phyloP scores from a whole-genome alignment of 2,113 vertebrate species.

The Oxyura jamaicensis region DNA sequence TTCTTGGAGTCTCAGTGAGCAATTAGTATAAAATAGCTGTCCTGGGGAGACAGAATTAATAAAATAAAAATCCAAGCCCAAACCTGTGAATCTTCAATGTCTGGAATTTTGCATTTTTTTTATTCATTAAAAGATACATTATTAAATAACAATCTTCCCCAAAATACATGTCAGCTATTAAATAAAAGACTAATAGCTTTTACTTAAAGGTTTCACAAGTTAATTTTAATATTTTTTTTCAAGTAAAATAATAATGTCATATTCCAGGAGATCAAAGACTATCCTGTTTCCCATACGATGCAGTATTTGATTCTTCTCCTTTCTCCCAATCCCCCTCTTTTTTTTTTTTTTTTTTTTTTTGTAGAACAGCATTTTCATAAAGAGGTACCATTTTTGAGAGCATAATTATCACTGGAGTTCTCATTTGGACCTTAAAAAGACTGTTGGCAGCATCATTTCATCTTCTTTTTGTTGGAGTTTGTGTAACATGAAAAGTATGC shows the following conservation, averaged over 20 bases:
- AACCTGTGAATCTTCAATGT: slow-evolving; percentile 71
- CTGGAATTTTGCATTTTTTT: slow-evolving; percentile 55
- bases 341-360: neutral
- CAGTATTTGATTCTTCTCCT: slow-evolving; percentile 26
- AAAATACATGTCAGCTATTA: neutral
- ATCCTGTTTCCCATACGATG: slow-evolving; percentile 39
- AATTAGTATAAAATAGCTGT: slow-evolving; percentile 75
- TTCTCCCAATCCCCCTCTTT: neutral
- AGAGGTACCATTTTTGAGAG: slow-evolving; percentile 56
- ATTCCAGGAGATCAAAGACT: slow-evolving; percentile 39
- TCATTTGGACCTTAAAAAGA: slow-evolving; percentile 58
- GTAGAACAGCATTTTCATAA: slow-evolving; percentile 56
- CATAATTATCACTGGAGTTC: slow-evolving; percentile 50
- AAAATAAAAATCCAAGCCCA: slow-evolving; percentile 30
- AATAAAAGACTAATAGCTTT: neutral
- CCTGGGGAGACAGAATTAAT: slow-evolving; percentile 69
- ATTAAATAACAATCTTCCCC: slow-evolving; percentile 50
- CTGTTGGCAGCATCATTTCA: slow-evolving; percentile 44
- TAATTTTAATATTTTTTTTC: slow-evolving; percentile 49
- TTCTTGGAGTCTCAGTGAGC: slow-evolving; percentile 67
- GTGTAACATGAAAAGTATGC: neutral
- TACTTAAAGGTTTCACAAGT: slow-evolving; percentile 45
- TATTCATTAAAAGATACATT: slow-evolving; percentile 55
- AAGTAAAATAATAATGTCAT: neutral
- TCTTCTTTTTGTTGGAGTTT: slow-evolving; percentile 43